Evolutionary conservation across 64 coral and sea anemone species (phyloP).

Genomic region (Pocillopora verrucosa): DNA sequence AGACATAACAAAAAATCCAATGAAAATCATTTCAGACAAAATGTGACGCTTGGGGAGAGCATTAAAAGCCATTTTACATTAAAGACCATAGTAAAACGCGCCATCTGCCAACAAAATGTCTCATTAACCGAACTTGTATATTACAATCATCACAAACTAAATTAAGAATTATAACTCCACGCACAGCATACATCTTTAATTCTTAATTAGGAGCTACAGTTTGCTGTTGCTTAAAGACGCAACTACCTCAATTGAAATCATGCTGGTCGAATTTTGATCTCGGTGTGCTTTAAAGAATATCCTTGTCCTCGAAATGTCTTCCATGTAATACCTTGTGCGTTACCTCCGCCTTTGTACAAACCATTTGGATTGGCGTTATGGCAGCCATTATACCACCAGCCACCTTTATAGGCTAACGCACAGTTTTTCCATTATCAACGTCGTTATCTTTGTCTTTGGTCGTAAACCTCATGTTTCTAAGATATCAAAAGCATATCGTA

Average conservation of each 20-base stretch:
- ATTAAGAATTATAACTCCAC: too few species aligned
- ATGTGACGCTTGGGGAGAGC: conserved; percentile 74
- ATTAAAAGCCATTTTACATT: neutral
- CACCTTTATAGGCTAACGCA: neutral
- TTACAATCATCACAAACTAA: too few species aligned
- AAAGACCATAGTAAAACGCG: too few species aligned
- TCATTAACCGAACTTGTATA: too few species aligned
- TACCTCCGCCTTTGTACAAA: conserved; percentile 4
- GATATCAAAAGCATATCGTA: neutral
- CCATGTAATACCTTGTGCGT: conserved; percentile 28
- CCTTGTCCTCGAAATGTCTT: neutral
- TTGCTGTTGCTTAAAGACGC: too few species aligned
- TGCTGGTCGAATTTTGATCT: conserved; percentile 42
- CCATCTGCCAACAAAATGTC: too few species aligned
- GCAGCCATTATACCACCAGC: conserved; percentile 35
- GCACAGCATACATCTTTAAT: too few species aligned
- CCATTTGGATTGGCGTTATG: conserved; percentile 35
- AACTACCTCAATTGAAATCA: neutral
- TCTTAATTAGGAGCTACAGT: too few species aligned
- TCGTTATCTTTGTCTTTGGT: conserved; percentile 51
- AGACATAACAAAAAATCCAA: conserved; percentile 88
- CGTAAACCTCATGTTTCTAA: conserved; percentile 4
- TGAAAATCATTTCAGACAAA: conserved; percentile 78
- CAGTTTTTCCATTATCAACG: neutral
- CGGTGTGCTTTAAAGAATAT: conserved; percentile 14